Evolutionary conservation across 53 echinoderm and acorn worm genomes (phyloP).

Genomic region (Stichopus horrens): DNA sequence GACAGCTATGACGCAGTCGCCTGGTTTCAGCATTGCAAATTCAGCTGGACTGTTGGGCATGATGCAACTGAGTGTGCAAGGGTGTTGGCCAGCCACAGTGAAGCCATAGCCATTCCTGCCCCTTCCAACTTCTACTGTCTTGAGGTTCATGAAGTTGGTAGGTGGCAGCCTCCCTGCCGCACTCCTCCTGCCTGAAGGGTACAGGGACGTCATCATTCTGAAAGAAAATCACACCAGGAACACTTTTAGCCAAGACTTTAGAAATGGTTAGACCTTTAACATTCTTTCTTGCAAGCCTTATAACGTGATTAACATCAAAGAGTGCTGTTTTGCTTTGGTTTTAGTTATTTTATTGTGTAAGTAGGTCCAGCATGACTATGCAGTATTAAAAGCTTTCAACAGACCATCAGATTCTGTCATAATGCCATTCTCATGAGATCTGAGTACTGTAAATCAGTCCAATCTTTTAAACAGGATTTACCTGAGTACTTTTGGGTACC

Average conservation of each 20-base stretch:
- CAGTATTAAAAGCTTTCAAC: too few species aligned
- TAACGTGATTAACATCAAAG: background rate
- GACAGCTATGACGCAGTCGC: conserved; percentile 89
- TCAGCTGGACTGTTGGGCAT: conserved; percentile 90
- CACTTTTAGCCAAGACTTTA: background rate
- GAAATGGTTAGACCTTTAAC: background rate
- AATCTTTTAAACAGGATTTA: too few species aligned
- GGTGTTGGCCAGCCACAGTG: conserved; percentile 89
- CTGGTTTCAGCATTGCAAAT: conserved; percentile 76
- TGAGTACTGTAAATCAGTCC: too few species aligned
- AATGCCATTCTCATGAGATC: too few species aligned
- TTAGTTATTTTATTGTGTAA: too few species aligned
- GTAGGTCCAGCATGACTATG: too few species aligned
- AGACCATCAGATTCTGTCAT: too few species aligned
- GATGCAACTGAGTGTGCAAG: conserved; percentile 88
- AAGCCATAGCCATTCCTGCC: conserved; percentile 93
- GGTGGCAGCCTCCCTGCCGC: conserved; percentile 51
- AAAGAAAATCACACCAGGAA: background rate
- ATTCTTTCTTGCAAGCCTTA: background rate
- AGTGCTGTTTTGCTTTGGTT: too few species aligned
- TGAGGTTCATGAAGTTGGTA: conserved; percentile 72
- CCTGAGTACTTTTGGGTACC: too few species aligned
- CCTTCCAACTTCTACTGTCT: conserved; percentile 94
- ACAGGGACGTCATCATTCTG: background rate
- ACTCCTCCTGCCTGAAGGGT: conserved; percentile 37